Conservation (phyloP, 2,113 vertebrate genomes). For the Aleadryas rufinucha region DNA sequence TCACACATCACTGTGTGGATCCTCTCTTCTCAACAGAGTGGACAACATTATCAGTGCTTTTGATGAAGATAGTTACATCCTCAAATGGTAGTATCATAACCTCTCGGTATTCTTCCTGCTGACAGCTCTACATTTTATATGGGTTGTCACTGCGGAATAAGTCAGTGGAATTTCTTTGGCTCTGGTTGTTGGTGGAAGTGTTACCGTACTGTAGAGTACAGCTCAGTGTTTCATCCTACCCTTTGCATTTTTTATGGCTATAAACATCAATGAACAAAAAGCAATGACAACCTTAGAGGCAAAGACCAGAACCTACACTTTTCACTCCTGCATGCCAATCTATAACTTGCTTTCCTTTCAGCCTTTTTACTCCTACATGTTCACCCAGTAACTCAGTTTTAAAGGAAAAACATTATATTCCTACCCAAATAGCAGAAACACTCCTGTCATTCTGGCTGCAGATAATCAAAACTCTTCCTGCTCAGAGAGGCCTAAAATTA, state of each 20-base stretch:
- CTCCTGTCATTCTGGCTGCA: background rate
- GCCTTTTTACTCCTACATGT: background rate
- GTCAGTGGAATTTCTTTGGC: background rate
- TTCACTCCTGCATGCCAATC: background rate
- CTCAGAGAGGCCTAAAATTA: background rate
- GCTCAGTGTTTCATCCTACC: background rate
- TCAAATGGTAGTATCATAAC: background rate
- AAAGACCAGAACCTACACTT: background rate
- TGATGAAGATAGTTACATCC: background rate
- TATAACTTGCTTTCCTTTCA: background rate
- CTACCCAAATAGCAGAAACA: background rate
- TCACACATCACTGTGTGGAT: background rate
- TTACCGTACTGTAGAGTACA: background rate
- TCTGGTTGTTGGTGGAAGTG: background rate
- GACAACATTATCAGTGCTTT: background rate
- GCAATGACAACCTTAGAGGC: background rate
- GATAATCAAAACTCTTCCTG: background rate
- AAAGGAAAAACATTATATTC: background rate
- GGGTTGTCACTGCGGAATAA: background rate
- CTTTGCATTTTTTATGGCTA: background rate
- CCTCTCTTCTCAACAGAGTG: background rate
- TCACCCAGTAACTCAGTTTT: background rate
- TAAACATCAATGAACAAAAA: background rate
- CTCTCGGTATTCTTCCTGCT: background rate
- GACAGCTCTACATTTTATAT: background rate